Evolutionary conservation across 2,797 vertebrate genomes (phyloP), one percentile per base, ranked within the genome.

Genomic region (Perodicticus potto): DNA sequence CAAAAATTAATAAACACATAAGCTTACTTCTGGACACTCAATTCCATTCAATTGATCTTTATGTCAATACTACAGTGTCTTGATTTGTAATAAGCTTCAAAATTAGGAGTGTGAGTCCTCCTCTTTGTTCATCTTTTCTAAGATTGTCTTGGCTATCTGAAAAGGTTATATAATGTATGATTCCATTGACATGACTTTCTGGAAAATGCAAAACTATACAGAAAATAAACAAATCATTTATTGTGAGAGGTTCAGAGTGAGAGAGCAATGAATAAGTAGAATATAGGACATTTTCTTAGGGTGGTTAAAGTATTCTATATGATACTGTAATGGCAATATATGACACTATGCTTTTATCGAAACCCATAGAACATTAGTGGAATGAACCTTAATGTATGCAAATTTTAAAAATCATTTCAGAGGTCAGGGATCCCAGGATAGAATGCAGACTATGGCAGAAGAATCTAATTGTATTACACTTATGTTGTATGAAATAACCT

Each of bases 381-480:
- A 95, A 45, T 78, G 77, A 93, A 45, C 23, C 63, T 91, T 73
- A 88, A 69, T 61, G 5, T 80, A 53, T 74, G 29, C 27, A 87
- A 78, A 61, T 91, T 85, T 53, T 12, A 59, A 93, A 94, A 95
- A 2, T 74, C 32, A 74, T 57, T 57, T 70, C 86, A 16, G 55
- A 83, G 13, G 20, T 72, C 0, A 13, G 8, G 22, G 59, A 84
- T 80, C 27, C 49, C n/a, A 73, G 45, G n/a, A n/a, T 74, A 65
- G 37, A 92, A 59, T 11, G 13, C 70, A 84, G 40, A 91, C 78
- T 88, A 2, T 69, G 43, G 53, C 19, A 43, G 61, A 53, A 84
- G 14, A 94, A 37, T 83, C 65, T 78, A 91, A 63, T 63, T 57
- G 2, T 25, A 43, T 88, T 91, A 67, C 40, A 74, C 2, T 80